These are phyloP conservation scores for Saiga tatarica DNA, from an alignment of 2,113 vertebrate genomes.

Conservation along the genomic window DNA sequence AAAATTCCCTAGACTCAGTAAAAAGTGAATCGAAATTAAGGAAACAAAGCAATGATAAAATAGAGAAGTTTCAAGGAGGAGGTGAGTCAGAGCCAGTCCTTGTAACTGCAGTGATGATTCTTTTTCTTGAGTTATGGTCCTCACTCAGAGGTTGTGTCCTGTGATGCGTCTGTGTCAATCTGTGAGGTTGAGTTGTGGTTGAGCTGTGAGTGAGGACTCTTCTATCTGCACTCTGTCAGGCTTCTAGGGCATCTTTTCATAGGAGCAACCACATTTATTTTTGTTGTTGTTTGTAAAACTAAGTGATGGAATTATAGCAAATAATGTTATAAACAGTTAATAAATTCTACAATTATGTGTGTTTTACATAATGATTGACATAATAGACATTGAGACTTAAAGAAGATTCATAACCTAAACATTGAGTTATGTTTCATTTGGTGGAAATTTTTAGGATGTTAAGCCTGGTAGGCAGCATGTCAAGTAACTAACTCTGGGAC, in stretches of 20 bases:
- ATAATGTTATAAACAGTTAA: neutral
- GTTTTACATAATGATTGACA: neutral
- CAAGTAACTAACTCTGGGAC: neutral
- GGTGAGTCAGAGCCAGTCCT: neutral
- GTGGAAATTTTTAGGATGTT: neutral
- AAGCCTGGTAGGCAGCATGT: neutral
- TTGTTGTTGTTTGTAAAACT: neutral
- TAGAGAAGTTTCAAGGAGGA: neutral
- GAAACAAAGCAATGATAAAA: neutral
- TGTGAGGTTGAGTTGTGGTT: neutral
- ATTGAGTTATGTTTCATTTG: neutral
- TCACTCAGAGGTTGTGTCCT: neutral
- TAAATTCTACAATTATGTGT: neutral
- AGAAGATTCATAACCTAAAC: neutral
- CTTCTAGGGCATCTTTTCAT: neutral
- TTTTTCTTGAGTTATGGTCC: neutral
- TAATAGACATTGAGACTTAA: neutral
- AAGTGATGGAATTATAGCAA: neutral
- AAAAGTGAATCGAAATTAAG: constrained; percentile 37
- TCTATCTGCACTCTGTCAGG: neutral
- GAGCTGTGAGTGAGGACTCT: neutral
- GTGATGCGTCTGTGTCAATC: neutral
- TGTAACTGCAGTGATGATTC: neutral
- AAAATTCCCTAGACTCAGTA: neutral
- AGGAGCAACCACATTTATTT: neutral